Evolutionary conservation across 2,888 invertebrate species (phyloP).

Genomic region (Sphaerophoria rueppellii): DNA sequence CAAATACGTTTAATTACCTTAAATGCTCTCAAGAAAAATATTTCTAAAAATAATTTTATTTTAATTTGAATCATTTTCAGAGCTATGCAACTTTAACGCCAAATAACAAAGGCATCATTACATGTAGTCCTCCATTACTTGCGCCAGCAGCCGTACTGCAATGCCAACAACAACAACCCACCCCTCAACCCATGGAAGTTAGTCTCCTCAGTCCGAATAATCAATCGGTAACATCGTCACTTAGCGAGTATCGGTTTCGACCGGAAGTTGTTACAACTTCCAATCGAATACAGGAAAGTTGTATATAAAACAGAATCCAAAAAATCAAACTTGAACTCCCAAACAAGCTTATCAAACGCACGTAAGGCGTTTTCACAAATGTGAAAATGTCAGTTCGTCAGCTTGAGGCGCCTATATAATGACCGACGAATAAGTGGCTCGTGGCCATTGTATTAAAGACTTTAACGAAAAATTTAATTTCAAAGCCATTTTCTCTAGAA

Average conservation of each 20-base stretch:
- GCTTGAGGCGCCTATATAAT: conserved; percentile 38
- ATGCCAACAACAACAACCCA: conserved; percentile 80
- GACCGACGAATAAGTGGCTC: conserved; percentile 50
- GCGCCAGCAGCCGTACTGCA: conserved; percentile 61
- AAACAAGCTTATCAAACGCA: conserved; percentile 2
- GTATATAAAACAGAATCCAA: conserved; percentile 87
- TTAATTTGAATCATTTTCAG: conserved; percentile 82
- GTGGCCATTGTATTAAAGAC: conserved; percentile 71
- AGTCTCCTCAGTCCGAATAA: conserved; percentile 82
- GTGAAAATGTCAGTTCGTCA: conserved; percentile 43
- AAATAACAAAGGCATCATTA: conserved; percentile 86
- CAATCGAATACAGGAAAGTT: conserved; percentile 94
- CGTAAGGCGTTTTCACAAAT: conserved; percentile 22
- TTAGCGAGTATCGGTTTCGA: conserved; percentile 90
- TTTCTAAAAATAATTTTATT: conserved; percentile 70
- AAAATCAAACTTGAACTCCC: background rate
- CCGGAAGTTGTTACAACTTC: conserved; percentile 94
- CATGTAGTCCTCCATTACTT: conserved; percentile 81
- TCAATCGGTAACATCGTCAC: conserved; percentile 87
- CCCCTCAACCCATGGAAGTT: conserved; percentile 82
- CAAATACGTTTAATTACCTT: too few species aligned
- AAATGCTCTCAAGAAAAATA: too few species aligned
- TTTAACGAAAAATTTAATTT: conserved; percentile 52
- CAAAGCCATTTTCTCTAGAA: conserved; percentile 57
- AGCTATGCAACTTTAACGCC: conserved; percentile 90